Percentiles rank a stretch among this genome's conserved stretches.
phyloP scores from a whole-genome alignment of 1,140 invertebrate species.

The Drosophila simulans region DNA sequence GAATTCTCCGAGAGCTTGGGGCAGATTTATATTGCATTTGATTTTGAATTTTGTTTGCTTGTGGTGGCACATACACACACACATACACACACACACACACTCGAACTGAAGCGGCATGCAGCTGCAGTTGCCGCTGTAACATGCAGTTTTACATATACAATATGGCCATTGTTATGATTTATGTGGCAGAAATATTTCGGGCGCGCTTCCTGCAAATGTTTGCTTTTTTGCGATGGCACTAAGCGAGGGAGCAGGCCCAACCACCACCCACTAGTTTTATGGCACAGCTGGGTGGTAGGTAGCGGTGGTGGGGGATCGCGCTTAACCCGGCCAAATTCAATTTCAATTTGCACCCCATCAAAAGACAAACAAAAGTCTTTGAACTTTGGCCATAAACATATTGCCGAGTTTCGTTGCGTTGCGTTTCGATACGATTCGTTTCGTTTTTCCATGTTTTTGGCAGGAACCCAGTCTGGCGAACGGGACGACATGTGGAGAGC shows the following conservation, averaged over 20 bases:
- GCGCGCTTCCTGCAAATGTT: constrained; percentile 72
- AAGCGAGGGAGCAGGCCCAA: background rate
- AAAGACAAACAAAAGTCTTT: constrained; percentile 80
- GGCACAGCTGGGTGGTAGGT: background rate
- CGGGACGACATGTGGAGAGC: constrained; percentile 65
- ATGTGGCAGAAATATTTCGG: constrained; percentile 77
- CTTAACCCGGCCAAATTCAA: constrained; percentile 58
- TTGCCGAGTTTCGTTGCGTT: constrained; percentile 10
- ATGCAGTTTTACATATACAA: constrained; percentile 69
- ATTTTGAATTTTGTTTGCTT: constrained; percentile 77
- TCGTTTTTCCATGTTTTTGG: constrained; percentile 41
- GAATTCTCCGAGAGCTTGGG: constrained; percentile 27
- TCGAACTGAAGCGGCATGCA: constrained; percentile 22
- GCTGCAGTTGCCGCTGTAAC: constrained; percentile 49
- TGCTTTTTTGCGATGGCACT: constrained; percentile 48
- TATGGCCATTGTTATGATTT: constrained; percentile 80
- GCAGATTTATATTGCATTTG: constrained; percentile 72
- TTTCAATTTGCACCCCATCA: constrained; percentile 81
- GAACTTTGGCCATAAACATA: constrained; percentile 79
- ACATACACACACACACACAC: constrained; percentile 7
- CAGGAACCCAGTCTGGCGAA: constrained; percentile 45
- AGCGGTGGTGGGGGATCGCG: background rate
- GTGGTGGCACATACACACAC: constrained; percentile 27
- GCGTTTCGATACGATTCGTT: too few species aligned
- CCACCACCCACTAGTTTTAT: background rate